phyloP scores from a whole-genome alignment of 2,113 vertebrate genomes.

The Rhagologus leucostigma region DNA sequence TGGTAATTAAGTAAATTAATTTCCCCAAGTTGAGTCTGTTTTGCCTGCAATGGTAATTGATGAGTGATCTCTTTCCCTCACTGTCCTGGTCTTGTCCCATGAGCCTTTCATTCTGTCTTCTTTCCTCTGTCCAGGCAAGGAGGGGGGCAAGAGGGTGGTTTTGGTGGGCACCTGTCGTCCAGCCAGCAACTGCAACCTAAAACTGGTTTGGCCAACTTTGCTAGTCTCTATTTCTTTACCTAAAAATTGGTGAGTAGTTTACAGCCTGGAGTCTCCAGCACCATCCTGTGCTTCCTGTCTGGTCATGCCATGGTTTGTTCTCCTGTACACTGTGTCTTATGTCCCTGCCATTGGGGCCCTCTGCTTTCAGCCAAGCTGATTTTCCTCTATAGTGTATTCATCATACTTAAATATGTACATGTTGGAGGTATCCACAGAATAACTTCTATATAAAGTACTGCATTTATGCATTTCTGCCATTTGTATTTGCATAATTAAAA shows the following conservation, averaged over 20 bases:
- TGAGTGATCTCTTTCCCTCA: not conserved
- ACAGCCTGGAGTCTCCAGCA: not conserved
- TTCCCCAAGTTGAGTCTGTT: not conserved
- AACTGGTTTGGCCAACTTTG: not conserved
- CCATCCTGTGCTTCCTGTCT: not conserved
- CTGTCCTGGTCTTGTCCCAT: not conserved
- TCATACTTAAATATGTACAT: not conserved
- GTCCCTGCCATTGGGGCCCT: not conserved
- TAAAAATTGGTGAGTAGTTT: not conserved
- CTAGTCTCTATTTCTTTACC: not conserved
- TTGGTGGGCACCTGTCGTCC: not conserved
- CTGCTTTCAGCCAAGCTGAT: not conserved
- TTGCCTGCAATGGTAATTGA: fast-evolving
- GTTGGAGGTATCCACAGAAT: not conserved
- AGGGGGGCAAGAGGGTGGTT: fast-evolving
- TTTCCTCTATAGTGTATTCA: not conserved
- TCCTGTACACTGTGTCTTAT: not conserved
- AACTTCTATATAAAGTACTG: not conserved
- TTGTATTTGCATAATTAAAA: not conserved
- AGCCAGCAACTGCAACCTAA: not conserved
- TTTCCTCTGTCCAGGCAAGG: not conserved
- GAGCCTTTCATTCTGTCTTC: not conserved
- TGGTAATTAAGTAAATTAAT: not conserved
- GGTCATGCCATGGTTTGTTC: not conserved
- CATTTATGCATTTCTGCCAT: not conserved